Percentiles rank a stretch among this genome's conserved stretches.
Evolutionary conservation across 2,797 vertebrate species (phyloP).

Genomic region (Peromyscus attwateri): DNA sequence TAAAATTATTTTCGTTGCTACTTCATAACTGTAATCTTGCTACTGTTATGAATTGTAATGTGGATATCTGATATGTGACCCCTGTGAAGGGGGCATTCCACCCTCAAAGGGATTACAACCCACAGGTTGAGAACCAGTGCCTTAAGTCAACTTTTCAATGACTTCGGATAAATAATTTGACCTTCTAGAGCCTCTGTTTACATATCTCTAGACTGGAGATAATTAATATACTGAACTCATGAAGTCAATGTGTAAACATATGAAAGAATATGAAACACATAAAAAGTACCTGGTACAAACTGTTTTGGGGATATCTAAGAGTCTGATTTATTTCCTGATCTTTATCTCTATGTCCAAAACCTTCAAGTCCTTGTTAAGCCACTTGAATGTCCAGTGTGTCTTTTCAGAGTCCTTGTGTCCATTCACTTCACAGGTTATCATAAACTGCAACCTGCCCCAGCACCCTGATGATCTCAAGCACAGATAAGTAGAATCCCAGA

Average conservation of each 20-base stretch:
- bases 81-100: background rate
- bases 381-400: background rate
- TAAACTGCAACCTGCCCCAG: background rate
- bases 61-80: background rate
- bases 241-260: background rate
- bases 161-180: background rate
- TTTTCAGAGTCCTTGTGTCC: slow-evolving; percentile 13
- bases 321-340: background rate
- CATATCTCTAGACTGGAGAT: background rate
- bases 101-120: background rate
- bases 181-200: background rate
- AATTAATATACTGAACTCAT: background rate
- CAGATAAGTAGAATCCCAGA: background rate
- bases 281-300: background rate
- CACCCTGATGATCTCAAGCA: background rate
- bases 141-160: background rate
- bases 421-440: background rate
- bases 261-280: background rate
- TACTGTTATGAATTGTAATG: background rate
- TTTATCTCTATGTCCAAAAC: background rate
- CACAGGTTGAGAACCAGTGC: background rate
- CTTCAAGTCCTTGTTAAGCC: background rate
- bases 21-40: background rate
- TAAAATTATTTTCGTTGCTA: background rate
- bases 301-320: background rate